Base-by-base conservation (phyloP, 2,888 invertebrate genomes). In the Cylindroiulus punctatus region DNA sequence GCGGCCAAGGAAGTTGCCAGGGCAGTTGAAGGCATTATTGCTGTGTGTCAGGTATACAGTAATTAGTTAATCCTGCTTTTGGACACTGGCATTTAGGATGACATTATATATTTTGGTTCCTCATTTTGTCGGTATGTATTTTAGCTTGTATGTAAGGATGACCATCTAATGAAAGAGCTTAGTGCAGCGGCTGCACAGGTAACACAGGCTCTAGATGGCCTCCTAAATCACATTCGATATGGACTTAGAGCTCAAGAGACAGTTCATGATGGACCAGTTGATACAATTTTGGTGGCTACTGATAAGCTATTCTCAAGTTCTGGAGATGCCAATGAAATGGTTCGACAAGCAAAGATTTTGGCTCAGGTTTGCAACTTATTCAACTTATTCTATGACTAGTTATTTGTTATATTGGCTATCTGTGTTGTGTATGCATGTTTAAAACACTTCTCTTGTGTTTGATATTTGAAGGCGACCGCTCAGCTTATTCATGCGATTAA, bases 401-500 rank as follows among this genome's bases (percentile, higher is more conserved):
- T 47, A 10, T 10, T 47, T 83, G 32, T n/a, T 30, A 22, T 17
- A 32, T 47, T 26, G 30, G 3, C 5, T 40, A 26, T 40, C n/a
- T 40, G n/a, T 0, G 17, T 44, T 40, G n/a, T 0, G 17, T 44
- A 52, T 84, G 42, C 0, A 26, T 26, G 2, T 36, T 36, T 4
- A 19, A 47, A n/a, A 19, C 12, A 52, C 26, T 8, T 30, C n/a
- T 8, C 57, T 52, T 84, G 32, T 84, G 7, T 8, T 83, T n/a
- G 12, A 14, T 17, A 47, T 84, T 81, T 86, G 22, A 89, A 92
- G 90, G 98, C 98, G 32, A 98, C 98, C 0, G 97, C 98, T 0
- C 95, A 96, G 88, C 93, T 99, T 87, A 98, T 99, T 87, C 96
- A 96, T 89, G 96, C 96, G 89, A 98, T 99, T 90, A 97, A 98